Conservation (phyloP, 2,888 invertebrate species). For the Eupithecia tripunctaria region DNA sequence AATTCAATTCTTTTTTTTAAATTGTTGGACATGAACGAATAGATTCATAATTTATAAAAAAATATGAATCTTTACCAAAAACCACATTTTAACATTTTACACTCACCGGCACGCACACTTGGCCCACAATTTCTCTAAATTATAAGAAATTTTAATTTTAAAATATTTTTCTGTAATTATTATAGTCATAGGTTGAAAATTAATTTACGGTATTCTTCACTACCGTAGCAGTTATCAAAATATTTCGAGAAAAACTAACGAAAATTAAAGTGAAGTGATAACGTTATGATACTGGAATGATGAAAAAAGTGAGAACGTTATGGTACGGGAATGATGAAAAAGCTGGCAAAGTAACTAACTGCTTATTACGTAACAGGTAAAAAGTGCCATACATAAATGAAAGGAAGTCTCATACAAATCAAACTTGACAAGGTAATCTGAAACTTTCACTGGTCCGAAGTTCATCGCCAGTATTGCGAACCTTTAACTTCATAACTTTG, state of each 20-base stretch:
- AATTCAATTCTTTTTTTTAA: no score
- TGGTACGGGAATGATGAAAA: neutral
- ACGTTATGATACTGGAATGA: neutral
- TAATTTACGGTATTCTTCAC: no score
- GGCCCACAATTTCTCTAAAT: no score
- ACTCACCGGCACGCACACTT: no score
- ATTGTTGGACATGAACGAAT: no score
- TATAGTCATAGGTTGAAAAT: no score
- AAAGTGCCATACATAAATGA: neutral
- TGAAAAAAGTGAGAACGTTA: neutral
- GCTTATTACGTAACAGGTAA: neutral
- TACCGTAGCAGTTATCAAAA: no score
- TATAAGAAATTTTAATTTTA: no score
- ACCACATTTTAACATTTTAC: no score
- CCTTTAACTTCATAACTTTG: neutral
- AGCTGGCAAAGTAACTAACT: neutral
- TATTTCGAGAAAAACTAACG: neutral
- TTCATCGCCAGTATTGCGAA: constrained; percentile 6
- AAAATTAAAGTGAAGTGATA: neutral
- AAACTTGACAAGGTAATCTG: constrained; percentile 9
- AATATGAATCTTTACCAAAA: no score
- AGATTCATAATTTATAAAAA: no score
- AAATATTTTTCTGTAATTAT: no score
- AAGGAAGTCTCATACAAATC: constrained; percentile 12
- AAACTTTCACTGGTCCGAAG: constrained; percentile 8